Evolutionary conservation across 30 jellyfish, hydroid and myxozoan species (phyloP).

Genomic region (Aurelia sp.): DNA sequence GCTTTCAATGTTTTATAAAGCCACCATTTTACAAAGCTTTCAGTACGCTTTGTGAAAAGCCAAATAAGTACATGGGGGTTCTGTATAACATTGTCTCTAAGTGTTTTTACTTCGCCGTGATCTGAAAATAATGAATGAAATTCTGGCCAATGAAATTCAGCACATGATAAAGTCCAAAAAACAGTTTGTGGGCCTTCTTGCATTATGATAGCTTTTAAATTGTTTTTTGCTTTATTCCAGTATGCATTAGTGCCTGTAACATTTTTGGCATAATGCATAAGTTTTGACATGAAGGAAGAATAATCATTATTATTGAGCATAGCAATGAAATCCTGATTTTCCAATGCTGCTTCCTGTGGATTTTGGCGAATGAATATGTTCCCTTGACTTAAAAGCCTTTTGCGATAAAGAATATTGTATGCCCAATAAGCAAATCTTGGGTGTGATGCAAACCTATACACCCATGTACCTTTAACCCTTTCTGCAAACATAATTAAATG

Average conservation of each 20-base stretch:
- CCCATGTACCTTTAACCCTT: not conserved
- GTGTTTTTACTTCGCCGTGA: not conserved
- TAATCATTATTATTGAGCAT: not conserved
- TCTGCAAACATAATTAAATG: slow-evolving; percentile 13
- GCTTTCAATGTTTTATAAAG: not conserved
- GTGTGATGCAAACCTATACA: slow-evolving; percentile 13
- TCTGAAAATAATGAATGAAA: not conserved
- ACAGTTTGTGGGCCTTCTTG: slow-evolving; percentile 32
- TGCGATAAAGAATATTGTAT: not conserved
- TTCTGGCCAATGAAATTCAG: not conserved
- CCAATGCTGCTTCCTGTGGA: slow-evolving; percentile 8
- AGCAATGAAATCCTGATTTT: slow-evolving; percentile 5
- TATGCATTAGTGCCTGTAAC: slow-evolving; percentile 33
- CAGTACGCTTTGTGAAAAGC: slow-evolving; percentile 25
- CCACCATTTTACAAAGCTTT: slow-evolving; percentile 1
- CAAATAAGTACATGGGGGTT: slow-evolving; percentile 31
- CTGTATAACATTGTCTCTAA: not conserved
- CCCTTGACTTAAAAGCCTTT: not conserved
- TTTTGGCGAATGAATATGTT: not conserved
- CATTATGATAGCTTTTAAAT: slow-evolving; percentile 10
- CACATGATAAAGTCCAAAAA: slow-evolving; percentile 16
- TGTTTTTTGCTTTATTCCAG: slow-evolving; percentile 19
- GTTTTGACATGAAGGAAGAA: not conserved
- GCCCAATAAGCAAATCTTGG: slow-evolving; percentile 15
- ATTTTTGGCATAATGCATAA: slow-evolving; percentile 1